These are phyloP conservation scores for Noctua janthina DNA, from an alignment of 2,888 invertebrate genomes.

Conservation along the genomic window DNA sequence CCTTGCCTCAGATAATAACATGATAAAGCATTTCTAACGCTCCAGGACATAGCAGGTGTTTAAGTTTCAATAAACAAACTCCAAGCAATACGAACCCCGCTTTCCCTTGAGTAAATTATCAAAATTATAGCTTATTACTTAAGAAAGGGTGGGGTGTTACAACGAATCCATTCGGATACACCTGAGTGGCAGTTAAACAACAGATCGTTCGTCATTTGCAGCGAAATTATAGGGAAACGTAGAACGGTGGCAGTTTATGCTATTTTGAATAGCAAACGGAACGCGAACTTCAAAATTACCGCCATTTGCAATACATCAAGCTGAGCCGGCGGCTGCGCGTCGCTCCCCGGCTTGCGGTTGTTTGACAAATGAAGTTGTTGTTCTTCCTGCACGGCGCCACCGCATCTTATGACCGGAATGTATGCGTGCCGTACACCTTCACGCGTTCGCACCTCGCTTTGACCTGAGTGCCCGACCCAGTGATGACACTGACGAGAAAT, in stretches of 20 bases:
- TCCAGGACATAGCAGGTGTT: constrained; percentile 48
- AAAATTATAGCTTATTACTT: constrained; percentile 69
- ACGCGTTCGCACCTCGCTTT: constrained; percentile 40
- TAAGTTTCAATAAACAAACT: constrained; percentile 59
- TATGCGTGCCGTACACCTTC: constrained; percentile 58
- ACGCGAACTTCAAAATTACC: constrained; percentile 83
- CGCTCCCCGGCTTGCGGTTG: constrained; percentile 78
- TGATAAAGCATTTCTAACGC: constrained; percentile 53
- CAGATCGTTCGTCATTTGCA: constrained; percentile 77
- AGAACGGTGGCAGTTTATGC: constrained; percentile 77
- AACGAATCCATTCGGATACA: constrained; percentile 67
- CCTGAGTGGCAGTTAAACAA: constrained; percentile 68
- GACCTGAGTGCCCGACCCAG: constrained; percentile 19
- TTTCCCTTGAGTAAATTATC: constrained; percentile 69
- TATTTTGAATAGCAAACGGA: constrained; percentile 75
- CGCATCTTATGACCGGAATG: constrained; percentile 74
- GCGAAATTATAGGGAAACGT: constrained; percentile 80
- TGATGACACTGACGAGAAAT: constrained; percentile 49
- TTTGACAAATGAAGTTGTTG: constrained; percentile 87
- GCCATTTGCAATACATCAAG: constrained; percentile 82
- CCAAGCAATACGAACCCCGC: constrained; percentile 34
- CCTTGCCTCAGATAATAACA: constrained; percentile 44
- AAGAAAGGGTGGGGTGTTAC: constrained; percentile 67
- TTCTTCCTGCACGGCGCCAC: constrained; percentile 72
- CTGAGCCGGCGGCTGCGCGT: constrained; percentile 68